phyloP scores from a whole-genome alignment of 2,113 vertebrate species.

The Mus pahari region DNA sequence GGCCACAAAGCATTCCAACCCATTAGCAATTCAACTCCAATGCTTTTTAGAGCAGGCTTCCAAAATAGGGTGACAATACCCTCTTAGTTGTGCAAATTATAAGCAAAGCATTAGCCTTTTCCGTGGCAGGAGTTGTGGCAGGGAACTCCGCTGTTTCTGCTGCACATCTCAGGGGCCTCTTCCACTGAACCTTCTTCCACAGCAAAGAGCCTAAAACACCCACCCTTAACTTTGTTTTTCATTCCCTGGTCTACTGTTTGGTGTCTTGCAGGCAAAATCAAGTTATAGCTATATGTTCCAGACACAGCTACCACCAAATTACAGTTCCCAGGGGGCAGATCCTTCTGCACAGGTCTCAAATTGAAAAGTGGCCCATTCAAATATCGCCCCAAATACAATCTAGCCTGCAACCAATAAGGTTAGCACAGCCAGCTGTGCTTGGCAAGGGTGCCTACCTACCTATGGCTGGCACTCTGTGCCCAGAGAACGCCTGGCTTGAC shows the following conservation, averaged over 20 bases:
- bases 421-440: background rate
- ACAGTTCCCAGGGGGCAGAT: background rate
- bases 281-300: background rate
- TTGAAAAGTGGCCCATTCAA: background rate
- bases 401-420: background rate
- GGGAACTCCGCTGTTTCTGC: background rate
- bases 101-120: background rate
- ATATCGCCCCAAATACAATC: background rate
- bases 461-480: background rate
- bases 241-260: background rate
- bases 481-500: too few relatives aligned
- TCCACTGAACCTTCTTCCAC: background rate
- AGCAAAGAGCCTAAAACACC: background rate
- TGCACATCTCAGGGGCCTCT: fast-evolving
- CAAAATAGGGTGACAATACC: fast-evolving
- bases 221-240: background rate
- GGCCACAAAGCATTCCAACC: background rate
- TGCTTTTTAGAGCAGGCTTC: background rate
- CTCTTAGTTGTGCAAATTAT: background rate
- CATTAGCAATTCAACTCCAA: background rate
- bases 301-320: background rate
- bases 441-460: too few relatives aligned
- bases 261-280: background rate
- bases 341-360: background rate
- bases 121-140: too few relatives aligned